Percentiles rank a stretch among this genome's conserved stretches.
These are phyloP conservation scores for Phengaris alcon DNA, from an alignment of 2,888 invertebrate species.

Conservation along the genomic window DNA sequence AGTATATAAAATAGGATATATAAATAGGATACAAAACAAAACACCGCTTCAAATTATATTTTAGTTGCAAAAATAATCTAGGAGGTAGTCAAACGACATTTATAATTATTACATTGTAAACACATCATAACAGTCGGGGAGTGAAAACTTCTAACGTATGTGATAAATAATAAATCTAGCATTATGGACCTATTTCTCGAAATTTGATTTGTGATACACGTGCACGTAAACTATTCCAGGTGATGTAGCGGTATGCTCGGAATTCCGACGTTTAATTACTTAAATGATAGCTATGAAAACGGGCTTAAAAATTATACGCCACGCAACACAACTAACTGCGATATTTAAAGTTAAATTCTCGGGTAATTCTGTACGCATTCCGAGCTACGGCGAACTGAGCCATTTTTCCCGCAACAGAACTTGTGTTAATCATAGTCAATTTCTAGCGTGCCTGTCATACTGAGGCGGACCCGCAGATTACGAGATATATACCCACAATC, in stretches of 20 bases:
- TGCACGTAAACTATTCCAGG: neutral
- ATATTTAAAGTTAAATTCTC: slow-evolving; percentile 34
- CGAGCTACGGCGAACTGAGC: slow-evolving; percentile 33
- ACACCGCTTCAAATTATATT: no score
- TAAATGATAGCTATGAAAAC: slow-evolving; percentile 25
- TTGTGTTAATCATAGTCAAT: slow-evolving; percentile 39
- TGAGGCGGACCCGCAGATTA: slow-evolving; percentile 35
- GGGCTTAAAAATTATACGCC: slow-evolving; percentile 26
- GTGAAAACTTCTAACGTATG: no score
- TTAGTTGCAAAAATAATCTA: no score
- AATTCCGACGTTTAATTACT: slow-evolving; percentile 16
- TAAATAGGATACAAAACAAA: no score
- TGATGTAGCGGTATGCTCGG: neutral
- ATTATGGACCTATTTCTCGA: neutral
- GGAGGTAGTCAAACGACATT: no score
- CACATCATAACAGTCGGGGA: no score
- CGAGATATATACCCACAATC: slow-evolving; percentile 37
- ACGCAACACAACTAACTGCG: slow-evolving; percentile 20
- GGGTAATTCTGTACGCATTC: slow-evolving; percentile 36
- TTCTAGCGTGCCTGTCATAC: slow-evolving; percentile 37
- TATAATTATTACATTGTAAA: no score
- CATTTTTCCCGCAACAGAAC: slow-evolving; percentile 38
- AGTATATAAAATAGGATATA: no score
- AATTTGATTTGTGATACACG: neutral
- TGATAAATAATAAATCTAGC: neutral